A percentile compares a stretch with the other conserved stretches of the same genome.
Conservation (phyloP, 2,888 invertebrate species). For the Meiosimyza platycephala region DNA sequence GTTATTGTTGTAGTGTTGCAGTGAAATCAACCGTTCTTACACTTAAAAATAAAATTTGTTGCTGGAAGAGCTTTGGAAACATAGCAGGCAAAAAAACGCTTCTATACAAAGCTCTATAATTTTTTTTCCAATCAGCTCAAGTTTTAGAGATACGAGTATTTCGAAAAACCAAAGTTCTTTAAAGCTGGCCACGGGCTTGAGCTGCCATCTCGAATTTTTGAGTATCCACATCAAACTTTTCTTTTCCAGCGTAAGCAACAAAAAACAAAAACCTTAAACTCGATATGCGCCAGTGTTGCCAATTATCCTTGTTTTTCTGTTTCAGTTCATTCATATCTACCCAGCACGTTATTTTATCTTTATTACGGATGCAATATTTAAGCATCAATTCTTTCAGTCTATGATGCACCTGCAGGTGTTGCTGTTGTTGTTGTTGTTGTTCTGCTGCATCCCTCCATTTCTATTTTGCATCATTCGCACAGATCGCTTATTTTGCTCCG, state of each 20-base stretch:
- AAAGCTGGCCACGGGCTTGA: too few species aligned
- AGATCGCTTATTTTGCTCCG: too few species aligned
- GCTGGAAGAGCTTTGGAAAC: too few species aligned
- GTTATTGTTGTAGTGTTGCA: constrained; percentile 48
- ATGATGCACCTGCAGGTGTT: constrained; percentile 33
- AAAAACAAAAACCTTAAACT: background rate
- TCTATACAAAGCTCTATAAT: too few species aligned
- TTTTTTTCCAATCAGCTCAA: too few species aligned
- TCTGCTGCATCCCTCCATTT: too few species aligned
- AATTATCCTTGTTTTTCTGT: constrained; percentile 27
- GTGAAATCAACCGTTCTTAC: constrained; percentile 2
- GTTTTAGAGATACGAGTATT: too few species aligned
- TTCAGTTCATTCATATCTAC: background rate
- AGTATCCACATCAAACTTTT: background rate
- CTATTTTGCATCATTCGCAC: too few species aligned
- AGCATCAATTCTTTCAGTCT: constrained; percentile 28
- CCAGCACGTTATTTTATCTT: constrained; percentile 30
- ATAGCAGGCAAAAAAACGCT: too few species aligned
- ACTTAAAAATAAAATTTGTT: background rate
- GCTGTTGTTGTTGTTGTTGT: background rate
- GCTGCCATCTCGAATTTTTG: too few species aligned
- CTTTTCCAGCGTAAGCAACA: background rate
- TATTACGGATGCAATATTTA: constrained; percentile 35
- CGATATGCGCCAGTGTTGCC: constrained; percentile 20
- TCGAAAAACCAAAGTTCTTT: too few species aligned